phyloP scores from a whole-genome alignment of 2,113 vertebrate genomes.

The Axis porcinus region DNA sequence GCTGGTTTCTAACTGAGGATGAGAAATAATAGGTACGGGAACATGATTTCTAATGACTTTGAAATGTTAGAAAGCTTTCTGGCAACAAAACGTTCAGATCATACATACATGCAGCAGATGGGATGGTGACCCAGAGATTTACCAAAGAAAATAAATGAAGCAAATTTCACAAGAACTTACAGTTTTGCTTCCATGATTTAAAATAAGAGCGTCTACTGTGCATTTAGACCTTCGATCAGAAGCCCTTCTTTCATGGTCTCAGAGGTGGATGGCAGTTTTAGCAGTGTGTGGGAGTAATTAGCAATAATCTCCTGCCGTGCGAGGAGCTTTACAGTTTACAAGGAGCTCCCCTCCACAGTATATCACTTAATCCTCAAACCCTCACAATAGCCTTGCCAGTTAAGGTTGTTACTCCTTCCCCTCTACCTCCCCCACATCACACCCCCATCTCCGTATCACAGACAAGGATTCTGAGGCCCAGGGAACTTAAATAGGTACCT shows the following conservation, averaged over 20 bases:
- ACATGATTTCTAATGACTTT: not conserved
- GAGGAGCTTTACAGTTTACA: not conserved
- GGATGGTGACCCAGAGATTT: not conserved
- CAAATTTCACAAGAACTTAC: not conserved
- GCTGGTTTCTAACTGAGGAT: conserved; percentile 33
- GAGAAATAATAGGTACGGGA: not conserved
- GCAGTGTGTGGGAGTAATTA: not conserved
- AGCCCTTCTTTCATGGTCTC: not conserved
- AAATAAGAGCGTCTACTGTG: not conserved
- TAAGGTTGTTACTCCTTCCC: no score
- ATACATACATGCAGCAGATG: not conserved
- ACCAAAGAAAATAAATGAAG: not conserved
- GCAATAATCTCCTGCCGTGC: no score
- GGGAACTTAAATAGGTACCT: not conserved
- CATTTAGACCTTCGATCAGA: not conserved
- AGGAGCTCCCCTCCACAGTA: not conserved
- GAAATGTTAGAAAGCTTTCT: not conserved
- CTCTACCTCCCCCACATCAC: not conserved
- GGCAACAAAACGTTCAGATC: not conserved
- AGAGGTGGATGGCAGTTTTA: not conserved
- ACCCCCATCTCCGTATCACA: not conserved
- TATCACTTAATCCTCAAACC: not conserved
- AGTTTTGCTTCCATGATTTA: not conserved
- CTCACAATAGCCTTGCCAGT: not conserved
- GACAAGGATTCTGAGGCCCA: not conserved